Conservation (phyloP, 30 jellyfish, hydroid and myxozoan genomes). For the Chrysaora quinquecirrha region DNA sequence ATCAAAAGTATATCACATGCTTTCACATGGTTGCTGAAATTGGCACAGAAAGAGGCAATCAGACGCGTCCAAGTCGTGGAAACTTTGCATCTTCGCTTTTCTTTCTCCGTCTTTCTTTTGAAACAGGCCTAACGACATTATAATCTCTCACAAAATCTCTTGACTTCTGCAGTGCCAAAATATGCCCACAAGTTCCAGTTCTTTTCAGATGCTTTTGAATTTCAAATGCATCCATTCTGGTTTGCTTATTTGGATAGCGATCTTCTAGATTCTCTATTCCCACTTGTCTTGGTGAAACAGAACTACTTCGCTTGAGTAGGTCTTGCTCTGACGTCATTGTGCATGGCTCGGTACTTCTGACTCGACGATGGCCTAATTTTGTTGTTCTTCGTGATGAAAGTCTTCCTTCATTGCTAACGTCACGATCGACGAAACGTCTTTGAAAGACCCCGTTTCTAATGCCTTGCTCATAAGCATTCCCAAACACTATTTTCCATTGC, state of each 20-base stretch:
- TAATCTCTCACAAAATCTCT: constrained; percentile 28
- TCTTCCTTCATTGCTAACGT: background rate
- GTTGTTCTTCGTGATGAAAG: constrained; percentile 12
- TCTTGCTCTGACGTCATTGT: background rate
- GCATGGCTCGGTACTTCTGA: constrained; percentile 29
- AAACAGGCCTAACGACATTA: constrained; percentile 39
- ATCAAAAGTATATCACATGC: too few species aligned
- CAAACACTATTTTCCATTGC: constrained; percentile 65
- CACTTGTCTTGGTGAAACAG: constrained; percentile 2
- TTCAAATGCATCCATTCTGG: constrained; percentile 28
- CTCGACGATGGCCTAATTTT: constrained; percentile 62
- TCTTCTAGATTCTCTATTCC: constrained; percentile 21
- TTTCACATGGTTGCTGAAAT: too few species aligned
- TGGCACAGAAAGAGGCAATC: too few species aligned
- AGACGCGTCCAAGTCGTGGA: too few species aligned
- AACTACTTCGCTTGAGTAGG: constrained; percentile 38
- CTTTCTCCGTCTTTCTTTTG: constrained; percentile 47
- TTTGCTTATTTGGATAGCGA: constrained; percentile 9
- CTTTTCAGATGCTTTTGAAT: constrained; percentile 16
- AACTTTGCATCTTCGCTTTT: constrained; percentile 11
- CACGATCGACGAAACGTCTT: background rate
- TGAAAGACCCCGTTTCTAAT: constrained; percentile 12
- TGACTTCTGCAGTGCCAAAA: constrained; percentile 42
- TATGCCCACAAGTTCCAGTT: constrained; percentile 28
- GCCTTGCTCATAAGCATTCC: constrained; percentile 21